Conservation (phyloP, 2,797 vertebrate genomes). For the Morus bassanus region DNA sequence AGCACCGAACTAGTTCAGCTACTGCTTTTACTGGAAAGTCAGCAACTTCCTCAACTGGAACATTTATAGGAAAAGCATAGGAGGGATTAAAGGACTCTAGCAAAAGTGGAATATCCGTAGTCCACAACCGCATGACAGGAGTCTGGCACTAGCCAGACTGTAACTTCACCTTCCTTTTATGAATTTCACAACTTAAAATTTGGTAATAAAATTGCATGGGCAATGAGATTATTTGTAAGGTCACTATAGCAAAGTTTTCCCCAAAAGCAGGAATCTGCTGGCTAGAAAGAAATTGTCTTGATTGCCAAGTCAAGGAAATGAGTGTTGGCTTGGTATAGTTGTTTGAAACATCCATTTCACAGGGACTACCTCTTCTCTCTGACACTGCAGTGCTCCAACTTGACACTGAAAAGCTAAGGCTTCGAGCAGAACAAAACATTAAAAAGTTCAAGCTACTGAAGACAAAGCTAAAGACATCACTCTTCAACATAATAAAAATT, state of each 20-base stretch:
- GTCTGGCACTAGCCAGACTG: not conserved
- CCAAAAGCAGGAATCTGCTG: not conserved
- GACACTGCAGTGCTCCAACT: not conserved
- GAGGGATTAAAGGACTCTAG: not conserved
- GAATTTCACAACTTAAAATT: not conserved
- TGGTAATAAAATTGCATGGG: not conserved
- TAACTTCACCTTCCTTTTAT: not conserved
- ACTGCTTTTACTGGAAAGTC: not conserved
- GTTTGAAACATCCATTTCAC: not conserved
- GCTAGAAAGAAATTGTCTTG: not conserved
- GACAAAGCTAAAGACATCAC: not conserved
- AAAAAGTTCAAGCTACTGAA: not conserved
- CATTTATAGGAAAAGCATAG: not conserved
- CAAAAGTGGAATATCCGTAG: not conserved
- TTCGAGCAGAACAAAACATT: not conserved
- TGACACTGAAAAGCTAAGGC: not conserved
- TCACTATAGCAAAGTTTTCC: not conserved
- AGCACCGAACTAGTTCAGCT: not conserved
- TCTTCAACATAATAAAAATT: not conserved
- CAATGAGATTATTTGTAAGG: not conserved
- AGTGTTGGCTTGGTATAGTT: not conserved
- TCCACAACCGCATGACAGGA: not conserved
- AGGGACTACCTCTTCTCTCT: not conserved
- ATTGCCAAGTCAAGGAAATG: not conserved
- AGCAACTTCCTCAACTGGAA: not conserved